A percentile compares a stretch with the other conserved stretches of the same genome.
Evolutionary conservation across 2,888 invertebrate species (phyloP).

Genomic region (Drosophila anceps): DNA sequence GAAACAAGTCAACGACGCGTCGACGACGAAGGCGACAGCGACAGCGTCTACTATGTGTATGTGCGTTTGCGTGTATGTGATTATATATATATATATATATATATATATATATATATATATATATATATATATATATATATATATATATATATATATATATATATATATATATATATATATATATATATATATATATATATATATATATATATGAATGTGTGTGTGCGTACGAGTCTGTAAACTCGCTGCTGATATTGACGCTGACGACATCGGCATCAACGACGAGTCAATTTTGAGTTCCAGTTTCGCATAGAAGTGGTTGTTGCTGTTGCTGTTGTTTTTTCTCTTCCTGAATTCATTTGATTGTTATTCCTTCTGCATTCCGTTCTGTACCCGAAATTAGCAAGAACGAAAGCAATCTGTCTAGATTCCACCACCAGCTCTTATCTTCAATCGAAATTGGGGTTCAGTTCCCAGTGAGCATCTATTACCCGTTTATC

Average conservation of each 20-base stretch:
- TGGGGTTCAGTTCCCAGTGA: slow-evolving; percentile 58
- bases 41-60: slow-evolving; percentile 22
- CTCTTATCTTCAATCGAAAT: slow-evolving; percentile 16
- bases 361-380: slow-evolving; percentile 77
- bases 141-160: background rate
- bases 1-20: slow-evolving; percentile 68
- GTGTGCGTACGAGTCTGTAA: slow-evolving; percentile 14
- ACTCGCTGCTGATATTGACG: slow-evolving; percentile 30
- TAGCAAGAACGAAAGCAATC: slow-evolving; percentile 36
- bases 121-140: slow-evolving; percentile 1
- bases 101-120: background rate
- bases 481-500: slow-evolving; percentile 58
- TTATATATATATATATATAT: slow-evolving; percentile 1
- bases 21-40: slow-evolving; percentile 21
- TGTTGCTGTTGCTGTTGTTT: slow-evolving; percentile 39
- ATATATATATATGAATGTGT: background rate
- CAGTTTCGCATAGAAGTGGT: slow-evolving; percentile 65
- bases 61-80: slow-evolving; percentile 4
- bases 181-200: background rate
- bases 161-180: slow-evolving; percentile 1
- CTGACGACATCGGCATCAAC: slow-evolving; percentile 65
- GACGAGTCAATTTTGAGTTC: slow-evolving; percentile 76
- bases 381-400: slow-evolving; percentile 43
- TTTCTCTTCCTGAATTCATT: slow-evolving; percentile 61
- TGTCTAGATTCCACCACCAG: slow-evolving; percentile 47